A percentile compares a stretch with the other conserved stretches of the same genome.
Conservation (phyloP, 2,113 vertebrate species). For the Psittacara wagleri region DNA sequence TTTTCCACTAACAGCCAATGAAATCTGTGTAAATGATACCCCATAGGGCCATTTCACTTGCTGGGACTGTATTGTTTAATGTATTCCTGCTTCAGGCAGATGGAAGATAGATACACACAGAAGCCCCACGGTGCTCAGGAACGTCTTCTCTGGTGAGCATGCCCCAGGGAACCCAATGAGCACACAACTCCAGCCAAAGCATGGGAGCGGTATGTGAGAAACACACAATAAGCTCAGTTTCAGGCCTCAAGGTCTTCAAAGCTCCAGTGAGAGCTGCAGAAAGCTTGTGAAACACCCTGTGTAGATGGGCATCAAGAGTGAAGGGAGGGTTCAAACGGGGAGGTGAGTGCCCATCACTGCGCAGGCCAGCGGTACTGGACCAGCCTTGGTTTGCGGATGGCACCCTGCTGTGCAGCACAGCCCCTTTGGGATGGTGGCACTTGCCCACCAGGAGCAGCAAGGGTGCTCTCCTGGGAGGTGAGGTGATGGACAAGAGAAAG, state of each 20-base stretch:
- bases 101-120: not conserved
- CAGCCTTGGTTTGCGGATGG: not conserved
- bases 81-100: not conserved
- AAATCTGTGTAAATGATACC: not conserved
- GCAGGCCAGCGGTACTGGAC: not conserved
- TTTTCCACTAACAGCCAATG: not conserved
- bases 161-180: not conserved
- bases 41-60: not conserved
- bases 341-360: fast-evolving
- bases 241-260: not conserved
- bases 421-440: not conserved
- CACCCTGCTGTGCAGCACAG: fast-evolving
- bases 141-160: not conserved
- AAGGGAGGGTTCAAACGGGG: not conserved
- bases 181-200: not conserved
- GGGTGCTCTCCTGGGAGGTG: not conserved
- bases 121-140: not conserved
- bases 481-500: not conserved
- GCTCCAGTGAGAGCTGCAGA: not conserved
- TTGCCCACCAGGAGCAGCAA: fast-evolving
- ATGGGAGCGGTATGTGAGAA: not conserved
- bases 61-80: not conserved
- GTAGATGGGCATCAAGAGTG: not conserved
- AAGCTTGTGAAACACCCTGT: not conserved
- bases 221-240: not conserved